A percentile compares a stretch with the other conserved stretches of the same genome.
phyloP scores from a whole-genome alignment of 2,797 vertebrate species.

The Smutsia temminckii region DNA sequence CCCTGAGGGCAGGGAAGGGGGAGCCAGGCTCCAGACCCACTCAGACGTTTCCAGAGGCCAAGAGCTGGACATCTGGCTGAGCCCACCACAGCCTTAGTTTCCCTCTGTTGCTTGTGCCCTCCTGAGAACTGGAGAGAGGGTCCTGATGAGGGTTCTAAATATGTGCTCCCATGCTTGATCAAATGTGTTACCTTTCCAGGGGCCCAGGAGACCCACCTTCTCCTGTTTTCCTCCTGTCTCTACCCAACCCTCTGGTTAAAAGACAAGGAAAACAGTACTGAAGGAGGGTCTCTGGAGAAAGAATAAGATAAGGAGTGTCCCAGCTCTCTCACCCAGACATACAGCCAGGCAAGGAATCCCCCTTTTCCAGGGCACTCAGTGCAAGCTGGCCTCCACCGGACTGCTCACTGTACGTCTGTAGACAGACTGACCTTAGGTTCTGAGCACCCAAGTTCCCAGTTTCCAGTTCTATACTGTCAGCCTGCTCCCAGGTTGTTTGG shows the following conservation, averaged over 20 bases:
- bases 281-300: not conserved
- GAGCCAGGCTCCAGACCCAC: not conserved
- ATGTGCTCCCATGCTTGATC: not conserved
- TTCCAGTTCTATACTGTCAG: not conserved
- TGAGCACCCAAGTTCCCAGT: not conserved
- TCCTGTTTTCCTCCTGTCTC: not conserved
- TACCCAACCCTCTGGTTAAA: not conserved
- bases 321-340: not conserved
- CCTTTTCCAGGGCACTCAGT: not conserved
- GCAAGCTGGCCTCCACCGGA: not conserved
- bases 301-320: not conserved
- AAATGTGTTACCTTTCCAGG: not conserved
- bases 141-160: not conserved
- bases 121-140: not conserved
- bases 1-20: not conserved
- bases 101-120: not conserved
- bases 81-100: constrained; percentile 55
- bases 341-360: not conserved
- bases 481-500: not conserved
- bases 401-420: not conserved
- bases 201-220: not conserved
- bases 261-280: not conserved
- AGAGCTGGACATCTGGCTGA: not conserved
- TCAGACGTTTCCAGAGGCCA: not conserved
- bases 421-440: not conserved